phyloP scores from a whole-genome alignment of 2,888 invertebrate genomes.

The Beris chalybata region DNA sequence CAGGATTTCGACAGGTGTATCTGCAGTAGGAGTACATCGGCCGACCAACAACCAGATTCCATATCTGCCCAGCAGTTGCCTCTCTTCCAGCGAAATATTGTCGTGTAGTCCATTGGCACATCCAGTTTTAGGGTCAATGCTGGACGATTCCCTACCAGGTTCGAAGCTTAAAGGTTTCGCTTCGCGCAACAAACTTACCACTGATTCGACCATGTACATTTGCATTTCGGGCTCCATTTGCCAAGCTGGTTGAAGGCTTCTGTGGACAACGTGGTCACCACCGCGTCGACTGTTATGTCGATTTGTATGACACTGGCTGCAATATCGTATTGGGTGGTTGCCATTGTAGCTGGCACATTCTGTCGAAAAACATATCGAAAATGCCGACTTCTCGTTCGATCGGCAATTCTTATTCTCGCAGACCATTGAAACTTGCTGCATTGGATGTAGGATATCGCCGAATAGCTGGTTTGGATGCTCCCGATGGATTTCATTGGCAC shows the following conservation, averaged over 20 bases:
- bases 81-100: conserved; percentile 79
- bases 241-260: conserved; percentile 83
- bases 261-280: conserved; percentile 88
- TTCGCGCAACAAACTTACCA: conserved; percentile 89
- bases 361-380: conserved; percentile 93
- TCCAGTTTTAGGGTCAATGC: conserved; percentile 52
- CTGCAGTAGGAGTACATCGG: conserved; percentile 79
- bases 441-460: conserved; percentile 86
- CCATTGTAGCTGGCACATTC: conserved; percentile 97
- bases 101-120: conserved; percentile 58
- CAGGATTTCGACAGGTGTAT: conserved; percentile 76
- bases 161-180: conserved; percentile 80
- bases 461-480: conserved; percentile 84
- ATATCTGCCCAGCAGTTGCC: conserved; percentile 88
- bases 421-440: conserved; percentile 91
- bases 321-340: conserved; percentile 93
- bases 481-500: conserved; percentile 88
- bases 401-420: conserved; percentile 98
- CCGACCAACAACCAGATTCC: conserved; percentile 98
- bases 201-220: conserved; percentile 91
- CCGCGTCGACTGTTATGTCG: conserved; percentile 86
- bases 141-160: conserved; percentile 57
- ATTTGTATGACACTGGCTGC: conserved; percentile 85
- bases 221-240: conserved; percentile 89
- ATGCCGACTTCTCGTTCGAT: conserved; percentile 86